A percentile compares a stretch with the other conserved stretches of the same genome.
These are phyloP conservation scores for Drosophila siamana DNA, from an alignment of 2,888 invertebrate genomes.

Conservation along the genomic window DNA sequence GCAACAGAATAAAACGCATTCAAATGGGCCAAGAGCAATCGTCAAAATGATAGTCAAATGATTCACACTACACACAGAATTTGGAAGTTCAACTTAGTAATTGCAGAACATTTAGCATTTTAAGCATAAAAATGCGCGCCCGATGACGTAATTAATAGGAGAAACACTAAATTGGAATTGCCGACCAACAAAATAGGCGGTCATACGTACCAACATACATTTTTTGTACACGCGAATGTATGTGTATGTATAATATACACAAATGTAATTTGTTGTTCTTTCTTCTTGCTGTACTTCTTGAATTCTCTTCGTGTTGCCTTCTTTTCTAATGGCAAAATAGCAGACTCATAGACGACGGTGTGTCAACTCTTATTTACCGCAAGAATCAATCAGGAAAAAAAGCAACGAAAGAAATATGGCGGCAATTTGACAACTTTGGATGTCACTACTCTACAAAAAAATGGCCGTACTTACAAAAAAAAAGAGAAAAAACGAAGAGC, in stretches of 20 bases:
- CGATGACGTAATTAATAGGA: constrained; percentile 77
- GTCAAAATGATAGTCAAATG: constrained; percentile 57
- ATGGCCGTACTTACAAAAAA: constrained; percentile 60
- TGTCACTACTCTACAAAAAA: constrained; percentile 59
- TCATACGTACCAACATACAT: constrained; percentile 22
- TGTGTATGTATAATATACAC: constrained; percentile 18
- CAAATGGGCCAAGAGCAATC: constrained; percentile 72
- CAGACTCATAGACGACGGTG: constrained; percentile 33
- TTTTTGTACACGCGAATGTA: constrained; percentile 5
- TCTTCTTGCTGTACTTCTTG: constrained; percentile 41
- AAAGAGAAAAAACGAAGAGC: constrained; percentile 27
- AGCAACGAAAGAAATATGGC: constrained; percentile 69
- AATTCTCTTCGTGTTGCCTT: constrained; percentile 27
- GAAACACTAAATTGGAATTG: constrained; percentile 60
- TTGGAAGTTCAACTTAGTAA: constrained; percentile 54
- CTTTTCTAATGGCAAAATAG: constrained; percentile 35
- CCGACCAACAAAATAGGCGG: constrained; percentile 44
- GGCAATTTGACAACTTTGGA: constrained; percentile 70
- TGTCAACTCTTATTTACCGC: constrained; percentile 77
- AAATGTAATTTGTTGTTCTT: constrained; percentile 46
- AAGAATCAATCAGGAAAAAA: constrained; percentile 49
- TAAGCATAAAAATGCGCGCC: constrained; percentile 64
- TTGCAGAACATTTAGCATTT: constrained; percentile 59
- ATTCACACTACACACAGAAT: constrained; percentile 59
- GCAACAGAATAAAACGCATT: constrained; percentile 30